phyloP scores from a whole-genome alignment of 2,888 invertebrate genomes.

The Yponomeuta sedellus region DNA sequence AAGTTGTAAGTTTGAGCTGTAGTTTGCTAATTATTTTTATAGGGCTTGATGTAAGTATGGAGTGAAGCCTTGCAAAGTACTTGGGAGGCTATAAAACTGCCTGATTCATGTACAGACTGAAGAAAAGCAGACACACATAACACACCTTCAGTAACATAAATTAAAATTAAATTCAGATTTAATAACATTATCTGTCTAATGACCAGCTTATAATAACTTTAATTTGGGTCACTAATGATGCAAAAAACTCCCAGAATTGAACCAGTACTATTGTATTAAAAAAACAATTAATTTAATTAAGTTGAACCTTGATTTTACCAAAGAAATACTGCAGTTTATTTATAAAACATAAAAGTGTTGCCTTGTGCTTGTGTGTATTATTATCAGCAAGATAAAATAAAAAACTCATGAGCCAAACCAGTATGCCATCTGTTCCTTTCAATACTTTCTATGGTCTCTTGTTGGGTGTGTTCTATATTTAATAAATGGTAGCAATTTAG shows the following conservation, averaged over 20 bases:
- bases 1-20: constrained; percentile 52
- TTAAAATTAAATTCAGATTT: no score
- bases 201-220: not conserved
- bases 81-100: constrained; percentile 20
- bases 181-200: not conserved
- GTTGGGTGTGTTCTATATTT: not conserved
- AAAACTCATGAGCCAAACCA: not conserved
- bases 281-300: not conserved
- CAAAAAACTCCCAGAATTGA: not conserved
- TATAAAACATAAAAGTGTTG: not conserved
- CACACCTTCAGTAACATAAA: no score
- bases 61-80: not conserved
- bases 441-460: not conserved
- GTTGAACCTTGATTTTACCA: not conserved
- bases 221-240: not conserved
- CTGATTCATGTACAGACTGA: not conserved
- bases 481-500: constrained; percentile 15
- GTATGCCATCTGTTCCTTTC: not conserved
- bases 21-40: not conserved
- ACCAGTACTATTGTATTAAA: not conserved
- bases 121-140: no score
- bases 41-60: not conserved
- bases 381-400: not conserved
- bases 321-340: not conserved
- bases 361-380: not conserved